Evolutionary conservation across 2,113 vertebrate species (phyloP), one percentile per base, ranked within the genome.

Genomic region (Peromyscus leucopus): DNA sequence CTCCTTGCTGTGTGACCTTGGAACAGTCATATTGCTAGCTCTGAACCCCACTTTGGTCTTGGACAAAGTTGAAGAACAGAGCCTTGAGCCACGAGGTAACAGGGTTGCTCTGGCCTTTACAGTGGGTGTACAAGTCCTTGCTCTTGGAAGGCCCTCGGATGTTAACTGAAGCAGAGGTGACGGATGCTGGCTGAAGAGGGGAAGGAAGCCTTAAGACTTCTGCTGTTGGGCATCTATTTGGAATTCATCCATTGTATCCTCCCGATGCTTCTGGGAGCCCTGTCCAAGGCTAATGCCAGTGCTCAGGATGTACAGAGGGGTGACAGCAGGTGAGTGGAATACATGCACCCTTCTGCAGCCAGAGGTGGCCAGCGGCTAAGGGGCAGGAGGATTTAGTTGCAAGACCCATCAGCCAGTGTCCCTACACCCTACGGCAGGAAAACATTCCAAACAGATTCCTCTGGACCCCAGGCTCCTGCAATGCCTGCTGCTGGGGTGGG

Each of bases 11-110:
- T 31, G 36, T n/a, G 79, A 61, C 26, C 71, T 69, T 19, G 12
- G 33, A 33, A 84, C 51, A 42, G 87, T 69, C 92, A 16, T 51
- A 10, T 57, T 0, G 8, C 59, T 51, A 46, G 33, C 76, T 71
- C 89, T n/a, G 42, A 83, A 55, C 31, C 59, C 42, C 15, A 7
- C n/a, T 39, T 42, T 46, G 83, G 11, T 24, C 46, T 24, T 15
- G n/a, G 31, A 57, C 36, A 83, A 80, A 78, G 51, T 57, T 61
- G 36, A 28, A 76, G 51, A 51, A 28, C 59, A 63, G 48, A 86
- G 55, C 36, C 65, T n/a, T 26, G 26, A 36, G 19, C 39, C 2
- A 55, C 31, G 1, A 6, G 21, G 12, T 13, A 1, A 5, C 0
- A 16, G 31, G 57, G 11, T 16, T 7, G 1, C 21, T 55, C 46